A percentile compares a stretch with the other conserved stretches of the same genome.
phyloP scores from a whole-genome alignment of 2,888 invertebrate species.

The Acrobasis suavella region DNA sequence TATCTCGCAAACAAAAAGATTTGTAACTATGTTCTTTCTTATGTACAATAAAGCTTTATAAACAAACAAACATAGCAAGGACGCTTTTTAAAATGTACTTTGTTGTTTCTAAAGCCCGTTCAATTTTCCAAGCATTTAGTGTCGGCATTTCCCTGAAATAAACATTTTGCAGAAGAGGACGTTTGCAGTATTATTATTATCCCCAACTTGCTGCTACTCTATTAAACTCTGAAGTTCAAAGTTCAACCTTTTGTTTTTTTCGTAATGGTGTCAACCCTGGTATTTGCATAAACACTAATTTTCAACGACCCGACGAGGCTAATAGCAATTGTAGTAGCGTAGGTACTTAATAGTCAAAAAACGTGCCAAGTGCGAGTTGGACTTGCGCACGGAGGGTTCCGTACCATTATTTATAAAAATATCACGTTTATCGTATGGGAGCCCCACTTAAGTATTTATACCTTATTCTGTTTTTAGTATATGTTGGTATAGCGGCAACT shows the following conservation, averaged over 20 bases:
- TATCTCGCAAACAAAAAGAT: neutral
- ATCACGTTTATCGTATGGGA: no score
- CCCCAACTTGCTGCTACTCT: constrained; percentile 31
- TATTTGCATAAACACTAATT: neutral
- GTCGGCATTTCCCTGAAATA: constrained; percentile 40
- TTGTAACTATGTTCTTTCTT: no score
- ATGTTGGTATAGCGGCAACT: no score
- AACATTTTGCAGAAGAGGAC: constrained; percentile 46
- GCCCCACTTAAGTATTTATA: no score
- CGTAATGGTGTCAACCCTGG: neutral
- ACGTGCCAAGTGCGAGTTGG: no score
- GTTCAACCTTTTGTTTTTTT: constrained; percentile 3
- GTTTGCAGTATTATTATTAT: constrained; percentile 40
- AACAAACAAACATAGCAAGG: constrained; percentile 4
- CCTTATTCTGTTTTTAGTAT: no score
- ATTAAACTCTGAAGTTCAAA: constrained; percentile 16
- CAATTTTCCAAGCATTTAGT: constrained; percentile 41
- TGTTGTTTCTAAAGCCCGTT: constrained; percentile 25
- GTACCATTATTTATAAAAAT: no score
- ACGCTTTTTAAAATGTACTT: constrained; percentile 14
- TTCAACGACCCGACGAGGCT: neutral
- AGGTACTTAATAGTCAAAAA: neutral
- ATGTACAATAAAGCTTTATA: no score
- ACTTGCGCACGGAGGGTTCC: no score
- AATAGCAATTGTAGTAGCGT: neutral